These are phyloP conservation scores for Dendrocopos noguchii DNA, from an alignment of 2,113 vertebrate species.

Conservation along the genomic window DNA sequence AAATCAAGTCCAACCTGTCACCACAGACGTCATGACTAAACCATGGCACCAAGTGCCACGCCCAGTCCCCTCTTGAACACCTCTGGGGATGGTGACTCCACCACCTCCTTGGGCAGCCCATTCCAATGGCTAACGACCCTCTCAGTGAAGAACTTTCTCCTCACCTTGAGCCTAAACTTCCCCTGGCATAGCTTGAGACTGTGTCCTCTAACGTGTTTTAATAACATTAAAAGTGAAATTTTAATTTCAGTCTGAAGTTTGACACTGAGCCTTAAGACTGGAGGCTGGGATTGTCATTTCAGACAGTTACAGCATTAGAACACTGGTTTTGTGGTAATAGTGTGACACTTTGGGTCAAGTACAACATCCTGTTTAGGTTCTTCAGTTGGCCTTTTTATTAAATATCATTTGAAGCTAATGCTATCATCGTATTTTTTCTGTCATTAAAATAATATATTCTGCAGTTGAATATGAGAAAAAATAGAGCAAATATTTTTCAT, in stretches of 20 bases:
- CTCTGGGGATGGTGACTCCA: too few relatives aligned
- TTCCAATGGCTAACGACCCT: too few relatives aligned
- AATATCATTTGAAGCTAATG: neutral
- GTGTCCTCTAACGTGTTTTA: neutral
- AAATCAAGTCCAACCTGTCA: too few relatives aligned
- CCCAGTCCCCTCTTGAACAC: too few relatives aligned
- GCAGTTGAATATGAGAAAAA: neutral
- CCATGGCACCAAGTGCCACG: too few relatives aligned
- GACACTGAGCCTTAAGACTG: neutral
- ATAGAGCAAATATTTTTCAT: neutral
- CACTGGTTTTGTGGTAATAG: neutral
- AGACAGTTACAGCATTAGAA: neutral
- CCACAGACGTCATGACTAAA: too few relatives aligned
- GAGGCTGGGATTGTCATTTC: neutral
- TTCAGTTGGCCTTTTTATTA: neutral
- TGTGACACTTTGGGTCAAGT: neutral
- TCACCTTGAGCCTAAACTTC: too few relatives aligned
- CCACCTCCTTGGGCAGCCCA: too few relatives aligned
- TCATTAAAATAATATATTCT: neutral
- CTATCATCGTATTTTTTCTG: neutral
- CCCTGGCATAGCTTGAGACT: too few relatives aligned
- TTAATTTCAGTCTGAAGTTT: too few relatives aligned
- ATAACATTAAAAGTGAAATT: neutral
- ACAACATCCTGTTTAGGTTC: neutral
- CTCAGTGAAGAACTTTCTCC: too few relatives aligned